Evolutionary conservation across 2,113 vertebrate species (phyloP).

Genomic region (Melanocharis versteri): DNA sequence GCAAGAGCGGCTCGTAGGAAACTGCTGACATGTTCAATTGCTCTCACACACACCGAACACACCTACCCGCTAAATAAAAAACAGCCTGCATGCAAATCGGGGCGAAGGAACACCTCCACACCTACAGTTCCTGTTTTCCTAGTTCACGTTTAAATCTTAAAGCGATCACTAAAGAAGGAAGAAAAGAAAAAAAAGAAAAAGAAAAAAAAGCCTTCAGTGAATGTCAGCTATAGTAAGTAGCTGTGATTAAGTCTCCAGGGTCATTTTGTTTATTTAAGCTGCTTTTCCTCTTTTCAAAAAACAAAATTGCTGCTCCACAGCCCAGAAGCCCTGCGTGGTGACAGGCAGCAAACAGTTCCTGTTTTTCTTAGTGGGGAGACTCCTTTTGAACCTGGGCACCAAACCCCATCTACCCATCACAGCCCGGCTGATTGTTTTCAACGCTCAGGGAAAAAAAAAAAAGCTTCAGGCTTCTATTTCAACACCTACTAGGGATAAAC

Average conservation of each 20-base stretch:
- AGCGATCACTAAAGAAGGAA: not conserved
- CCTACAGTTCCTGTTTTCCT: constrained; percentile 69
- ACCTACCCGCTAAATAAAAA: constrained; percentile 71
- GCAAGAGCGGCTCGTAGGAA: constrained; percentile 71
- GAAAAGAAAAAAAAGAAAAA: not conserved
- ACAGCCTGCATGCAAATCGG: constrained; percentile 65
- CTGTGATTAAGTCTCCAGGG: constrained; percentile 61
- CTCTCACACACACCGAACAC: constrained; percentile 68
- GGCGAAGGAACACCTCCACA: constrained; percentile 62
- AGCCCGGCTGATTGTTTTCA: not conserved
- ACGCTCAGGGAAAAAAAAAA: not conserved
- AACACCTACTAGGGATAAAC: not conserved
- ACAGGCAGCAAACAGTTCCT: constrained; percentile 61
- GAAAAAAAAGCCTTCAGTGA: not conserved
- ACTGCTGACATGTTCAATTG: constrained; percentile 77
- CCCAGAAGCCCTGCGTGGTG: constrained; percentile 37
- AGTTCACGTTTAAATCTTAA: constrained; percentile 47
- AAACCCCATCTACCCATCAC: constrained; percentile 1
- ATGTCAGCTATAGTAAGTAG: constrained; percentile 44
- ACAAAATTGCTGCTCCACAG: constrained; percentile 51
- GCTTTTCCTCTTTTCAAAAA: constrained; percentile 66
- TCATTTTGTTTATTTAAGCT: constrained; percentile 69
- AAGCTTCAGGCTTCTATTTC: not conserved
- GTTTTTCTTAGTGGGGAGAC: constrained; percentile 64
- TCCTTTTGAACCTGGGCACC: constrained; percentile 49